Evolutionary conservation across 2,113 vertebrate species (phyloP).

Genomic region (Epinephelus lanceolatus): DNA sequence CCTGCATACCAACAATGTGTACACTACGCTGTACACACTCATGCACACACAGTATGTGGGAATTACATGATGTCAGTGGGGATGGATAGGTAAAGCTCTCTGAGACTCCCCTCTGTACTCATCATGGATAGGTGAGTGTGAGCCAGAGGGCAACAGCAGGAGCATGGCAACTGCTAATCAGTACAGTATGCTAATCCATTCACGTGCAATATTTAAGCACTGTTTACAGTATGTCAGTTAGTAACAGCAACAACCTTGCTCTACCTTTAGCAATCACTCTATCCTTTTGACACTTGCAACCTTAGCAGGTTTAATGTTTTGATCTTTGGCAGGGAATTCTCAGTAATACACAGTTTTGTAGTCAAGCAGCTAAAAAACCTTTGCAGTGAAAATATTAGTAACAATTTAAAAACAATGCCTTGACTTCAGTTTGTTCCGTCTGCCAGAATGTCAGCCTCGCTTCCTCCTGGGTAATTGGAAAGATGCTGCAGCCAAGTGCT

Average conservation of each 20-base stretch:
- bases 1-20: neutral
- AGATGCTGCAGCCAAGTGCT: conserved; percentile 1
- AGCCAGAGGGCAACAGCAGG: conserved; percentile 23
- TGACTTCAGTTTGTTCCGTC: neutral
- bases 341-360: neutral
- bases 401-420: neutral
- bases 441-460: conserved; percentile 6
- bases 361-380: neutral
- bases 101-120: neutral
- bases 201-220: conserved; percentile 2
- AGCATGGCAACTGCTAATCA: conserved; percentile 33
- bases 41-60: neutral
- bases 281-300: neutral
- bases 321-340: neutral
- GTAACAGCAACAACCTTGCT: too few relatives aligned
- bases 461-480: conserved; percentile 24
- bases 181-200: neutral
- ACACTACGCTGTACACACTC: neutral
- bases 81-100: neutral
- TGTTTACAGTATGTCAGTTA: neutral
- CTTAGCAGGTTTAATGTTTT: neutral
- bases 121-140: conserved; percentile 22
- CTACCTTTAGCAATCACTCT: neutral
- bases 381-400: conserved; percentile 2
- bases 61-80: neutral